Evolutionary conservation across 2,797 vertebrate species (phyloP).

Genomic region (Macrochelys suwanniensis): DNA sequence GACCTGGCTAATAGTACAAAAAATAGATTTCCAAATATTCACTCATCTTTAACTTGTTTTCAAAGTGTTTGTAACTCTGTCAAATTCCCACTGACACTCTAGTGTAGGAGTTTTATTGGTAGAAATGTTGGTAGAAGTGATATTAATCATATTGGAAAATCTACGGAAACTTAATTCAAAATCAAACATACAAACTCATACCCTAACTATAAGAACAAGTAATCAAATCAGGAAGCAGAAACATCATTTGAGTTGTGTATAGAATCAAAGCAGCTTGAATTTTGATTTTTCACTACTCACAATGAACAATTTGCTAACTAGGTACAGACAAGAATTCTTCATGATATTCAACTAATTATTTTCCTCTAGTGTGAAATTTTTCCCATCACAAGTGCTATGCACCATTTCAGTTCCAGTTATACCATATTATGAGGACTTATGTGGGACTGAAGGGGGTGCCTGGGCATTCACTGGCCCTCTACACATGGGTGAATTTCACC

Average conservation of each 20-base stretch:
- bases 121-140: not conserved
- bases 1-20: not conserved
- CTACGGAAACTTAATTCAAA: not conserved
- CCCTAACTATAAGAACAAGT: not conserved
- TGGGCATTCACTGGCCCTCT: not conserved
- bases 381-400: not conserved
- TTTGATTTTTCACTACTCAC: not conserved
- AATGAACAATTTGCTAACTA: rapidly evolving
- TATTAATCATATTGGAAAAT: not conserved
- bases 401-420: not conserved
- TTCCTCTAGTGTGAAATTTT: not conserved
- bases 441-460: not conserved
- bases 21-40: not conserved
- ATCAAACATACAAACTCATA: not conserved
- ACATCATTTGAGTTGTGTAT: rapidly evolving
- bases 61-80: not conserved
- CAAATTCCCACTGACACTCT: not conserved
- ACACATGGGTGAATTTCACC: not conserved
- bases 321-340: not conserved
- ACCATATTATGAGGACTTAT: not conserved
- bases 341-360: not conserved
- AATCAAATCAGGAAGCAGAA: not conserved
- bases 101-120: not conserved
- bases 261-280: not conserved
- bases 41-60: not conserved